Evolutionary conservation across 2,113 vertebrate genomes (phyloP), one percentile per base, ranked within the genome.

Genomic region (Cynopterus brachyotis): DNA sequence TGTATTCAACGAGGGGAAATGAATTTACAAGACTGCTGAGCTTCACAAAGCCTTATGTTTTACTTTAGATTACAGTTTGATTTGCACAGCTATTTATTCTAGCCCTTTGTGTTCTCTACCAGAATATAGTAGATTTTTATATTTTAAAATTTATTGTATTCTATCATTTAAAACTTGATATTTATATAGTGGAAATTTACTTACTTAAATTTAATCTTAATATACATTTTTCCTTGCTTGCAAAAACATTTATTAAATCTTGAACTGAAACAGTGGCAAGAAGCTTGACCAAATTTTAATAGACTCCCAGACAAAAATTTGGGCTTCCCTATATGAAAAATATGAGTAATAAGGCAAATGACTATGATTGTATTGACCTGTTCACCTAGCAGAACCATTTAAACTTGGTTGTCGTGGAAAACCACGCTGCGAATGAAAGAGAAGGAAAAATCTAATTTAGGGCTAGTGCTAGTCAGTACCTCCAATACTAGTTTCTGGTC

Each of bases 351-450:
- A 84, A 95, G 90, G 96, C 60, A 96, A 92, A 96, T 81, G 59
- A 22, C 87, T 91, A 3, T 88, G 95, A 97, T 94, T 96, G 37
- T 45, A 85, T 76, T 97, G 90, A 97, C 94, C 95, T 90, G 35
- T 95, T 96, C 95, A 95, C 90, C 92, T 88, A 80, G 35, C 30
- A 96, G 76, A 92, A 75, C 70, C 57, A 47, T 90, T 94, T 94
- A 85, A 90, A 67, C 66, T 94, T 73, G 70, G 93, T 97, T 98
- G 72, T 88, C 88, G 96, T 96, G 95, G 91, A 94, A 90, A 97
- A 90, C 20, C 66, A 94, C n/a, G 40, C 76, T 95, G 88, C 95
- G 92, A 81, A 76, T 15, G 70, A 76, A 97, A 45, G 35, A 95
- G 75, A 53, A 96, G 57, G 64, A 94, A 59, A 80, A 97, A 94